A percentile compares a stretch with the other conserved stretches of the same genome.
Conservation (phyloP, 1,140 invertebrate genomes). For the Calliphora vicina region DNA sequence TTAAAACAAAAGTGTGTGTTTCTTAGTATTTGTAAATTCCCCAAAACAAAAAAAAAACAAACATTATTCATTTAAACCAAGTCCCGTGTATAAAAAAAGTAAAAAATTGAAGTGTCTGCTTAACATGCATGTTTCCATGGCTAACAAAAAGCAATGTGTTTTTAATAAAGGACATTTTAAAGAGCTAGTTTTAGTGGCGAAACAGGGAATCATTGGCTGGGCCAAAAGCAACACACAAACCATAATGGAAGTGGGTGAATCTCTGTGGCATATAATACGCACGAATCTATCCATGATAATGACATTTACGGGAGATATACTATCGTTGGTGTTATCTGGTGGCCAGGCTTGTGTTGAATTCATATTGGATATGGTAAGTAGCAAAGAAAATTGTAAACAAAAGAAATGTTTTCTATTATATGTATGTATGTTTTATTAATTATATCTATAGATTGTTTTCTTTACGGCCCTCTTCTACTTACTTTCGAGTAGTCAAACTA, state of each 20-base stretch:
- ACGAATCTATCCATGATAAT: conserved; percentile 93
- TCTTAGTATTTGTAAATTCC: too few species aligned
- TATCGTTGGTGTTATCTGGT: conserved; percentile 89
- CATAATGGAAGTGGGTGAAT: conserved; percentile 87
- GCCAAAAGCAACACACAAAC: conserved; percentile 93
- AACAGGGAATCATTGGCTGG: conserved; percentile 77
- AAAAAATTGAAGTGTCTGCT: conserved; percentile 4
- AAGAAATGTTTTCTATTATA: background rate
- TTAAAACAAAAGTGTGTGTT: too few species aligned
- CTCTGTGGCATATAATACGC: conserved; percentile 90
- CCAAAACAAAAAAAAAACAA: background rate
- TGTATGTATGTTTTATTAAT: conserved; percentile 4
- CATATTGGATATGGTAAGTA: conserved; percentile 84
- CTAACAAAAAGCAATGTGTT: conserved; percentile 59
- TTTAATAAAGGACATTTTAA: conserved; percentile 64
- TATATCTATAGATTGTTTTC: conserved; percentile 82
- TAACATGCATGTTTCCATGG: conserved; percentile 54
- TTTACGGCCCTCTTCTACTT: conserved; percentile 96
- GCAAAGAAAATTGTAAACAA: background rate
- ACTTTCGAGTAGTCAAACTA: conserved; percentile 84
- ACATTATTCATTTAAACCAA: conserved; percentile 1
- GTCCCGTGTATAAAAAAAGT: conserved; percentile 21
- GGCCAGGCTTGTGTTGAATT: conserved; percentile 94
- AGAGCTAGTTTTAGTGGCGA: conserved; percentile 64
- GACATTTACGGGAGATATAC: conserved; percentile 81